A percentile compares a stretch with the other conserved stretches of the same genome.
phyloP scores from a whole-genome alignment of 2,797 vertebrate species.

The Muscicapa striata region DNA sequence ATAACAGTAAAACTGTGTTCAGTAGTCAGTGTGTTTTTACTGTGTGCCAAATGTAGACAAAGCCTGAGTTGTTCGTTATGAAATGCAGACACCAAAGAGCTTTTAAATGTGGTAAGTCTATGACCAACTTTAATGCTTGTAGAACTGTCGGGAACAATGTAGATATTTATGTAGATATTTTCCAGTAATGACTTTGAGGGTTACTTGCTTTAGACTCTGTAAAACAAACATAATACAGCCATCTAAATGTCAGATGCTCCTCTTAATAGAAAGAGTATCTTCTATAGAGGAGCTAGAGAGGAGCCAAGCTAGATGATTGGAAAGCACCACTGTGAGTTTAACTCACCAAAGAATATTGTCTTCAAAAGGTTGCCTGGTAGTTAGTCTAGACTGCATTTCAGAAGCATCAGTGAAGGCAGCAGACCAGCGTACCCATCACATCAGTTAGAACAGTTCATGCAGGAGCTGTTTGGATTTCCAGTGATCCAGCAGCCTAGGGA shows the following conservation, averaged over 20 bases:
- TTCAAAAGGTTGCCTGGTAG: background rate
- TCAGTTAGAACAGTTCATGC: background rate
- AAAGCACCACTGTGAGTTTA: background rate
- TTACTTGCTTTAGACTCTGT: constrained; percentile 11
- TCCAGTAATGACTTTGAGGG: background rate
- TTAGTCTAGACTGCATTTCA: background rate
- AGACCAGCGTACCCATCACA: rapidly evolving
- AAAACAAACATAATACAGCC: background rate
- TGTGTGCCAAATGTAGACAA: background rate
- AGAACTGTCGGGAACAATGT: background rate
- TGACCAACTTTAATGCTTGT: background rate
- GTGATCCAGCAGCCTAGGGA: background rate
- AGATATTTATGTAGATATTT: constrained; percentile 22
- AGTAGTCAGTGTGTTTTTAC: background rate
- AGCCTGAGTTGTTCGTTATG: background rate
- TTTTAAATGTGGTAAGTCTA: background rate
- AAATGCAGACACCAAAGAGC: background rate
- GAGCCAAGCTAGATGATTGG: background rate
- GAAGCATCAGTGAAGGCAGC: background rate
- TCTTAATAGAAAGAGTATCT: background rate
- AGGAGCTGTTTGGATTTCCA: background rate
- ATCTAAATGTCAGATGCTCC: background rate
- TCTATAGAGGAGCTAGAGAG: background rate
- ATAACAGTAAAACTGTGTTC: constrained; percentile 7
- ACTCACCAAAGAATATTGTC: rapidly evolving